Conservation (phyloP, 2,797 vertebrate genomes). For the Melanotaenia boesemani region DNA sequence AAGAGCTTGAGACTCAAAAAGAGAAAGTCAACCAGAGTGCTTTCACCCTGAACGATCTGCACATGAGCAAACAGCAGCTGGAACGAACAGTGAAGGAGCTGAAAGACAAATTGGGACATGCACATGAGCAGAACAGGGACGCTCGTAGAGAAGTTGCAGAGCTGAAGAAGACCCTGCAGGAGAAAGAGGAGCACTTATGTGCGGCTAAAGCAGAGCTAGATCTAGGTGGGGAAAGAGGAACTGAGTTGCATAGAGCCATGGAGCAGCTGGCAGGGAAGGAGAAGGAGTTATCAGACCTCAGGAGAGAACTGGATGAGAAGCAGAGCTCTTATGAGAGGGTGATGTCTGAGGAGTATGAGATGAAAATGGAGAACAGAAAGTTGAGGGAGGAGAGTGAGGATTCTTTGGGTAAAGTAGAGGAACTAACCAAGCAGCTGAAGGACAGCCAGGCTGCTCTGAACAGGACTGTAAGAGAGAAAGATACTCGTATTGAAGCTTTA, state of each 20-base stretch:
- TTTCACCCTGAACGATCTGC: conserved; percentile 87
- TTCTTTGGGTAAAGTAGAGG: conserved; percentile 63
- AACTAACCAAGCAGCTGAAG: conserved; percentile 82
- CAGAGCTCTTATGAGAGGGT: conserved; percentile 82
- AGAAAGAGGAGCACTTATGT: conserved; percentile 83
- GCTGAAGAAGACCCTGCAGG: conserved; percentile 82
- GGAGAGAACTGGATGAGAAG: conserved; percentile 81
- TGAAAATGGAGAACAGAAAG: conserved; percentile 88
- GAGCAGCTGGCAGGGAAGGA: conserved; percentile 79
- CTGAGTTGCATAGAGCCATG: conserved; percentile 43
- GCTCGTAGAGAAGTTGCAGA: conserved; percentile 80
- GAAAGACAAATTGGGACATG: conserved; percentile 83
- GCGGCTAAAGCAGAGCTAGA: conserved; percentile 71
- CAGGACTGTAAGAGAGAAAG: conserved; percentile 86
- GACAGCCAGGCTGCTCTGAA: conserved; percentile 79
- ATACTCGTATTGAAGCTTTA: conserved; percentile 87
- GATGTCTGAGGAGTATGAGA: conserved; percentile 85
- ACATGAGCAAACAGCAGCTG: conserved; percentile 87
- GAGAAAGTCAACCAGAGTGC: conserved; percentile 88
- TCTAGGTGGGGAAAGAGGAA: conserved; percentile 59
- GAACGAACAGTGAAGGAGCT: conserved; percentile 85
- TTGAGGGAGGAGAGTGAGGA: conserved; percentile 72
- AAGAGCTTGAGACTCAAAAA: conserved; percentile 84
- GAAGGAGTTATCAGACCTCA: conserved; percentile 82
- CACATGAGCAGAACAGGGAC: conserved; percentile 79